Conservation (phyloP, 1,140 invertebrate genomes). For the Bacillus rossius region DNA sequence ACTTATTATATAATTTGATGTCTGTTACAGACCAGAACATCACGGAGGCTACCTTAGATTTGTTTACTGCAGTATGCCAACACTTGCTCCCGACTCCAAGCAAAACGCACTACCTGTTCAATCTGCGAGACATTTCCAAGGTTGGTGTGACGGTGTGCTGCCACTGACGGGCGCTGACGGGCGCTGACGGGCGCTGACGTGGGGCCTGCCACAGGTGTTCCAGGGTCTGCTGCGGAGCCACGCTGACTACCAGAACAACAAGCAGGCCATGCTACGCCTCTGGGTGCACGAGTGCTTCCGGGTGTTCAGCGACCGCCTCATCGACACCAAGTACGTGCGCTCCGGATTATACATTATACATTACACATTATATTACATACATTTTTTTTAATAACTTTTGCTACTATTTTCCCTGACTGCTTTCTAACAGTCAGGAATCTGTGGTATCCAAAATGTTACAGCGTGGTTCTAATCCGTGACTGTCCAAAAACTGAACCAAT, state of each 20-base stretch:
- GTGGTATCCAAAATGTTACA: too few species aligned
- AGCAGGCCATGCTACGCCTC: conserved; percentile 58
- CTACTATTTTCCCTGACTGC: too few species aligned
- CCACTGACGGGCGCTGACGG: too few species aligned
- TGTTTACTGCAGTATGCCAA: conserved; percentile 62
- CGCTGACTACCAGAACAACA: conserved; percentile 68
- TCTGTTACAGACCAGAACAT: conserved; percentile 47
- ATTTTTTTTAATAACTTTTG: neutral
- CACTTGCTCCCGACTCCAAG: conserved; percentile 78
- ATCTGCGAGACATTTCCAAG: conserved; percentile 80
- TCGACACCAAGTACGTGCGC: conserved; percentile 57
- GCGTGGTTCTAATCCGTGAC: too few species aligned
- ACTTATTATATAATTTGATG: too few species aligned
- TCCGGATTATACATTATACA: neutral
- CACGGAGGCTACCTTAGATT: conserved; percentile 61
- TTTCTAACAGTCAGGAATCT: neutral
- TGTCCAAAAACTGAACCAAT: too few species aligned
- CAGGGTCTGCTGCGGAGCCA: conserved; percentile 70
- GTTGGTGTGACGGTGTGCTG: conserved; percentile 37
- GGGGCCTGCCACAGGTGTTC: conserved; percentile 56
- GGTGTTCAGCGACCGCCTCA: conserved; percentile 75
- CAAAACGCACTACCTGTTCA: conserved; percentile 87
- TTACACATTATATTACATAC: neutral
- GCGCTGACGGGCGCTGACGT: too few species aligned
- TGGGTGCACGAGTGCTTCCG: conserved; percentile 82